Conservation (phyloP, 1,140 invertebrate species). For the Sipha flava region DNA sequence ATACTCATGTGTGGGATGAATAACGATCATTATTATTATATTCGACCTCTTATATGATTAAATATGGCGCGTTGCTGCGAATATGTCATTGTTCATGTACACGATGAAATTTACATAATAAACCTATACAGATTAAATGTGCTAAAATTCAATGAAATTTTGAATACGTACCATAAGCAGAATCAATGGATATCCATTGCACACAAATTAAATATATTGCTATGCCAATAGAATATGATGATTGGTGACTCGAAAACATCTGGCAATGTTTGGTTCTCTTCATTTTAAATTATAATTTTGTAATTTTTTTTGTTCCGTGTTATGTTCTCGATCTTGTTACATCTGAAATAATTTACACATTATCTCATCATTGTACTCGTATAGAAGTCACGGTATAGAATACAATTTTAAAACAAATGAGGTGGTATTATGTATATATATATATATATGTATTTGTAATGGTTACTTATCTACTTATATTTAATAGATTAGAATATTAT, state of each 20-base stretch:
- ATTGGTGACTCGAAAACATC: neutral
- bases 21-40: neutral
- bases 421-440: too few species aligned
- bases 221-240: neutral
- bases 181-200: neutral
- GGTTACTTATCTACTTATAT: too few species aligned
- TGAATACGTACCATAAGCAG: neutral
- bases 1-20: neutral
- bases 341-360: neutral
- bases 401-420: too few species aligned
- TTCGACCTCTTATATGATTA: neutral
- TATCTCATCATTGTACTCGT: too few species aligned
- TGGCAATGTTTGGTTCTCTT: neutral
- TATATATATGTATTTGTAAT: too few species aligned
- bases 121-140: neutral
- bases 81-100: too few species aligned
- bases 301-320: neutral
- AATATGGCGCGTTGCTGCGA: neutral
- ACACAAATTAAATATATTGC: neutral
- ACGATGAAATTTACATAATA: too few species aligned
- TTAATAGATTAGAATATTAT: too few species aligned
- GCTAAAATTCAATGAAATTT: neutral
- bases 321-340: neutral
- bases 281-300: neutral
- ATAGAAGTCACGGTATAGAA: too few species aligned